phyloP scores from a whole-genome alignment of 2,888 invertebrate genomes.

The Cylindroiulus punctatus region DNA sequence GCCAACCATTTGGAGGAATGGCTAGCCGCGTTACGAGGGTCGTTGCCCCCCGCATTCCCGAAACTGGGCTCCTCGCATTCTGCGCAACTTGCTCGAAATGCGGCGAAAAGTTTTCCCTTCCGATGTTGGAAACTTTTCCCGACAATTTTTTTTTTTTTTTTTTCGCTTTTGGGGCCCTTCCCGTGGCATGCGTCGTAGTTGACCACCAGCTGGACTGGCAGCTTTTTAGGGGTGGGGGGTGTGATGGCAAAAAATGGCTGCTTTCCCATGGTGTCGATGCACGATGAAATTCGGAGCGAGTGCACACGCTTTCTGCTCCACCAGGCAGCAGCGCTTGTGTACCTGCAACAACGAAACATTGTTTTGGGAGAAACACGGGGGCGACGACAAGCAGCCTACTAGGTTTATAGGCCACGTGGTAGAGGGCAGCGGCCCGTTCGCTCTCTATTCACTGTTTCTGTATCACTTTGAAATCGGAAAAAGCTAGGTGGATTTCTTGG shows the following conservation, averaged over 20 bases:
- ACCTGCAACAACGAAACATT: not conserved
- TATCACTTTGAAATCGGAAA: not conserved
- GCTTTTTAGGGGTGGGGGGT: conserved; percentile 11
- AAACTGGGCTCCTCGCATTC: conserved; percentile 17
- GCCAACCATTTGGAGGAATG: not conserved
- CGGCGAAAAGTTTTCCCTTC: not conserved
- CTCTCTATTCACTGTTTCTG: conserved; percentile 4
- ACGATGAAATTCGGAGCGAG: not conserved
- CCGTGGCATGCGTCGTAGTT: not conserved
- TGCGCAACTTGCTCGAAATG: not conserved
- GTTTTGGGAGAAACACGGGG: not conserved
- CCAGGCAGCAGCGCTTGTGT: not conserved
- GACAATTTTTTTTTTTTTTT: no score
- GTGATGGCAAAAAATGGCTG: not conserved
- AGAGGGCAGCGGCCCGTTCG: conserved; percentile 51
- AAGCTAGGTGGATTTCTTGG: not conserved
- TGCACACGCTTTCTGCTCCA: conserved; percentile 29
- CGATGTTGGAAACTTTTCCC: not conserved
- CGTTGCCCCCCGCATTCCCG: not conserved
- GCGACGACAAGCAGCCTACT: conserved; percentile 49
- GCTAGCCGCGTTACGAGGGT: not conserved
- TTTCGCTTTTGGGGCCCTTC: no score
- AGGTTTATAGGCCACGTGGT: conserved; percentile 54
- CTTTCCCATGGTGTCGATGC: conserved; percentile 38
- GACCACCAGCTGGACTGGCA: not conserved